Base-by-base conservation (phyloP, 2,113 vertebrate species). In the Ellobius talpinus region DNA sequence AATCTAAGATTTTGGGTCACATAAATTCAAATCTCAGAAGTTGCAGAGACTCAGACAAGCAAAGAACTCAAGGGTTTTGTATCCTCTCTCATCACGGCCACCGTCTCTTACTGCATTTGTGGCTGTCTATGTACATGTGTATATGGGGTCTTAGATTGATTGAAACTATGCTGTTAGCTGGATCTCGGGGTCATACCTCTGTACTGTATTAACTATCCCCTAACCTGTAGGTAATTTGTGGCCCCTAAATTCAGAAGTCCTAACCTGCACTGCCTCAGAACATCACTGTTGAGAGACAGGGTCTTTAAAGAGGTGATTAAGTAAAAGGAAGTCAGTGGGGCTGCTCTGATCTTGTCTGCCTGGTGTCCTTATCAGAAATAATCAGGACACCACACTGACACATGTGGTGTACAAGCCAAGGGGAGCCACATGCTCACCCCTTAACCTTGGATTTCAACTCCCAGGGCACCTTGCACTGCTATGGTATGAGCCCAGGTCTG, bases 61-160 rank as follows among this genome's bases (percentile, higher is more conserved):
- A 0, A 17, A 23, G 39, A 58, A 45, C 10, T 8, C 12, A 17
- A 50, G 9, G 58, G 0, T 1, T 26, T 33, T 1, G 29, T 24
- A 2, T 9, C 33, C 0, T 0, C 24, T 29, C 3, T 70, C 45
- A 1, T 39, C 33, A 4, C 13, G 1, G 0, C 39, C 4, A 0
- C n/a, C 5, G 0, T 19, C 74, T 66, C 47, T 36, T 13, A 21
- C 42, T 21, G 29, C 17, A 12, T 65, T 6, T 11, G 17, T 66
- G 85, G 6, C 24, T 11, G 9, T 11, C 14, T 0, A 29, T 2
- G 3, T 21, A 1, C 7, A 3, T 21, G 5, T 33, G 0, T 31
- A 2, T 17, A 3, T 0, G 11, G 33, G 17, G 16, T 76, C 92
- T 55, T 3, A 7, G 61, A 5, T 29, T 7, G 19, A 42, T 3